Conservation (phyloP, 2,113 vertebrate genomes). For the Sardina pilchardus region DNA sequence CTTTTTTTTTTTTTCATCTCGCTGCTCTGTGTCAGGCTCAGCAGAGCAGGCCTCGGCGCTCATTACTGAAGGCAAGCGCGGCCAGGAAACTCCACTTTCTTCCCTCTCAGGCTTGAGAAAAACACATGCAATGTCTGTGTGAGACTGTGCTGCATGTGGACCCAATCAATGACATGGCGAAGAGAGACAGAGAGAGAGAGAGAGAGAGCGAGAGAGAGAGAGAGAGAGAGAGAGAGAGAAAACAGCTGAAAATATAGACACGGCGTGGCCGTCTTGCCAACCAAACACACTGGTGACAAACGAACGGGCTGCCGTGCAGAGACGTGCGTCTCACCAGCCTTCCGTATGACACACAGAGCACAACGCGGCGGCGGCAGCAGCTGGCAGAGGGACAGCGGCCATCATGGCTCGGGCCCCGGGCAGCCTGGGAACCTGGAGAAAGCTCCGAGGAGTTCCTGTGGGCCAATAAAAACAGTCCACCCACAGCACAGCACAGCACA, state of each 20-base stretch:
- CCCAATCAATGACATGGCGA: slow-evolving; percentile 31
- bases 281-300: slow-evolving; percentile 35
- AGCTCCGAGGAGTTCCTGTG: not conserved
- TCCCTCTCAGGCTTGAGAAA: slow-evolving; percentile 31
- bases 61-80: not conserved
- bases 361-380: slow-evolving; percentile 18
- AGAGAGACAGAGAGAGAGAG: not conserved
- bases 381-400: slow-evolving; percentile 18
- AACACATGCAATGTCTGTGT: slow-evolving; percentile 36
- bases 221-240: not conserved
- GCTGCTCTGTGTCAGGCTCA: slow-evolving; percentile 22
- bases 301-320: slow-evolving; percentile 5
- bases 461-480: slow-evolving; percentile 12
- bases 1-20: not conserved
- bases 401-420: not conserved
- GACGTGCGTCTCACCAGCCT: not conserved
- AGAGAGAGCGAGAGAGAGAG: not conserved
- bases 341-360: slow-evolving; percentile 10
- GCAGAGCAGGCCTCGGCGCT: slow-evolving; percentile 13
- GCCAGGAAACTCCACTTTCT: slow-evolving; percentile 35
- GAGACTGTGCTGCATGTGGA: slow-evolving; percentile 31
- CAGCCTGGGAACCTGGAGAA: not conserved
- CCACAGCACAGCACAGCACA: not conserved
- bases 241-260: slow-evolving; percentile 18
- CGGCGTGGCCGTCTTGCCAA: not conserved